These are phyloP conservation scores for Anthoscopus minutus DNA, from an alignment of 2,113 vertebrate genomes.

Conservation along the genomic window DNA sequence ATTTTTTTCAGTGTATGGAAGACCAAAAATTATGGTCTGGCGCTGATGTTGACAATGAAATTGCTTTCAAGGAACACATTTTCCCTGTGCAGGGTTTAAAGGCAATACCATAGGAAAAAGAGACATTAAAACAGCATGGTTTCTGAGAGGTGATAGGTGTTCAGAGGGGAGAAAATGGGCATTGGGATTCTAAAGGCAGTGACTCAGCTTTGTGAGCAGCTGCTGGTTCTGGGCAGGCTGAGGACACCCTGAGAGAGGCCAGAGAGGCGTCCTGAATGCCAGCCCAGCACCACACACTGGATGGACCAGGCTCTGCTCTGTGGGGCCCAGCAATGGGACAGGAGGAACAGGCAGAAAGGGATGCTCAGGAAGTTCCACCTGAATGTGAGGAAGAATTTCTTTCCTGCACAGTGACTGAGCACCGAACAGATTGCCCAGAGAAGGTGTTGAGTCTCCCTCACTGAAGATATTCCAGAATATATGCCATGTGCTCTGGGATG, in stretches of 20 bases:
- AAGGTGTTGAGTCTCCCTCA: not conserved
- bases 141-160: not conserved
- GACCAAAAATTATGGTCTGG: not conserved
- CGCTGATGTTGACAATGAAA: not conserved
- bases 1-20: not conserved
- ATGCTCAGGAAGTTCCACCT: not conserved
- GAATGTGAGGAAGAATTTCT: not conserved
- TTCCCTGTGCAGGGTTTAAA: not conserved
- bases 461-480: not conserved
- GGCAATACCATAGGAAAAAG: not conserved
- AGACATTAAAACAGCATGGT: not conserved
- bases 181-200: not conserved
- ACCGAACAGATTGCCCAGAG: not conserved
- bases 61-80: not conserved
- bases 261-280: not conserved
- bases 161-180: not conserved
- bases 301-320: not conserved
- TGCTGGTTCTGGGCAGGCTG: not conserved
- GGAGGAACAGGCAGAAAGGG: not conserved
- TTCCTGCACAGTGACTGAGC: rapidly evolving
- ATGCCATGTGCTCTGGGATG: not conserved
- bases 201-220: not conserved
- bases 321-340: not conserved
- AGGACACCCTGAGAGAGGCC: not conserved
- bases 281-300: not conserved